Evolutionary conservation across 2,797 vertebrate species (phyloP), one percentile per base, ranked within the genome.

Genomic region (Melanogrammus aeglefinus): DNA sequence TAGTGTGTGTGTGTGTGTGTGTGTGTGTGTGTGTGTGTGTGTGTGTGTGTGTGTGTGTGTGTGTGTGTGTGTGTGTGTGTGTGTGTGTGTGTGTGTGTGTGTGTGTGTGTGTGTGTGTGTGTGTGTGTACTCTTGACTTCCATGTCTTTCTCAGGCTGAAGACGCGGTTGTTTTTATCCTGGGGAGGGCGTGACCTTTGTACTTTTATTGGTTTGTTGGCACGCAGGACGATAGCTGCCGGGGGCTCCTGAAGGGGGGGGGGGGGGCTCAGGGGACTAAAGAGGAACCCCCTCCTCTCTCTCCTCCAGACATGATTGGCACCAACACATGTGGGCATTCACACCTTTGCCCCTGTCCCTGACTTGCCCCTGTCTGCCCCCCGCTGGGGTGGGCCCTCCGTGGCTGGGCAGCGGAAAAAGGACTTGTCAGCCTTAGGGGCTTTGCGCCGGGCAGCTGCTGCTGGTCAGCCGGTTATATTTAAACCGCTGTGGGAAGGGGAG

Each of bases 221-320:
- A 83, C 71, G 74, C 79, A 75, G 77, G 79, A 80, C 77, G 75
- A 77, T 79, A 80, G 87, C 87, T 88, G 90, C 82, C 82, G 85
- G 90, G 84, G 51, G 70, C 77, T 33, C 6, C 57, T 75, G 76
- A 85, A 90, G 91, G 91, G 91, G 93, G 94, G 93, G 93, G 78
- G 70, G 86, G 87, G 77, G 88, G 75, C 92, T 93, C 88, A 82
- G 70, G 86, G 90, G 83, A 91, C 91, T 21, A 57, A 93, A 92
- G 81, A 76, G 82, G 77, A 36, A 21, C 69, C 70, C 73, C 78
- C 27, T 14, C 78, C 75, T 33, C 18, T 33, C 33, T 16, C 33
- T 31, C 29, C 69, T 33, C 29, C 69, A 93, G 92, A 79, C 82
- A 90, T 97, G 97, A 97, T 93, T 96, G 96, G 95, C 95, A 95